Evolutionary conservation across 2,113 vertebrate genomes (phyloP).

Genomic region (Symphodus melops): DNA sequence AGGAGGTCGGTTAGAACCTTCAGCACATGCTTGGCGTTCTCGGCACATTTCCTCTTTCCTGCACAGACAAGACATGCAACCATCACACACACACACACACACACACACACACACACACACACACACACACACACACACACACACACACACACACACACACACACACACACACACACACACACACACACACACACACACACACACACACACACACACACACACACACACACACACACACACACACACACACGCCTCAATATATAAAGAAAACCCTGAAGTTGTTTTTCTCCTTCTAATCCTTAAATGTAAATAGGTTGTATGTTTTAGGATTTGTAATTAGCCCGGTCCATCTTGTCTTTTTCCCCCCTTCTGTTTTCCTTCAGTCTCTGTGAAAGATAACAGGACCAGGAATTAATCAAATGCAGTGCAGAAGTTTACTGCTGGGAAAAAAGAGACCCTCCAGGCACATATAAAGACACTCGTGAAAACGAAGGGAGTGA

Average conservation of each 20-base stretch:
- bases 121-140: conserved; percentile 10
- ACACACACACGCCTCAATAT: too few relatives aligned
- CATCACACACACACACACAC: too few relatives aligned
- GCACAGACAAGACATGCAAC: conserved; percentile 11
- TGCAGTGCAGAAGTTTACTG: neutral
- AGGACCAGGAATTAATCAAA: conserved; percentile 10
- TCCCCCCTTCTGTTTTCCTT: neutral
- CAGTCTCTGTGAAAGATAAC: neutral
- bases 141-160: neutral
- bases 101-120: conserved; percentile 11
- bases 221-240: neutral
- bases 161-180: too few relatives aligned
- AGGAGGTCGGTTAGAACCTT: conserved; percentile 94
- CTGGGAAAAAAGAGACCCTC: neutral
- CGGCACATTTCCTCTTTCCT: conserved; percentile 93
- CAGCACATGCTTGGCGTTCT: conserved; percentile 87
- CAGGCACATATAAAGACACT: neutral
- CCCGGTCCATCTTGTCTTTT: neutral
- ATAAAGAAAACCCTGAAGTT: too few relatives aligned
- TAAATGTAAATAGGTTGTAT: neutral
- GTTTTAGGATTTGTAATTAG: neutral
- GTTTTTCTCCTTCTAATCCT: neutral
- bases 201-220: neutral
- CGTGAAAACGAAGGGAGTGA: neutral
- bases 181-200: too few relatives aligned